Evolutionary conservation across 2,888 invertebrate species (phyloP).

Genomic region (Patella pellucida): DNA sequence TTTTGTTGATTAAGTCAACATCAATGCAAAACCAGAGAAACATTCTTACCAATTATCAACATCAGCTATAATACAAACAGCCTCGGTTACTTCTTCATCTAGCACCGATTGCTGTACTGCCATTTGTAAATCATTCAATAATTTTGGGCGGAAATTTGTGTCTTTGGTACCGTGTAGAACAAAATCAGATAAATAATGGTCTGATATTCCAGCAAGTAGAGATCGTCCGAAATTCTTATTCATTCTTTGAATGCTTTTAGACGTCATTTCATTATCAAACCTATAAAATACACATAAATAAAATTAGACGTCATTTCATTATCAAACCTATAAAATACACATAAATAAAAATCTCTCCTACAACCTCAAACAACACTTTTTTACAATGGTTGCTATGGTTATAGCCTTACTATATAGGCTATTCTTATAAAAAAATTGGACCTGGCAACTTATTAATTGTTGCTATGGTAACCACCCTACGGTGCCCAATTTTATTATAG

Average conservation of each 20-base stretch:
- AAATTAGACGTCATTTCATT: slow-evolving; percentile 30
- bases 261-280: slow-evolving; percentile 32
- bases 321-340: slow-evolving; percentile 31
- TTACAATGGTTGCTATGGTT: no score
- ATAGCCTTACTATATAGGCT: no score
- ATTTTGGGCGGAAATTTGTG: slow-evolving; percentile 54
- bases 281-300: slow-evolving; percentile 30
- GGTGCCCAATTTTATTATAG: no score
- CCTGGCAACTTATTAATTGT: no score
- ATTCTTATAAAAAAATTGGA: no score
- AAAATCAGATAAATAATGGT: slow-evolving; percentile 71
- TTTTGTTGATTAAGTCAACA: no score
- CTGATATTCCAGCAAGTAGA: slow-evolving; percentile 67
- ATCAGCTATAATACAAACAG: slow-evolving; percentile 86
- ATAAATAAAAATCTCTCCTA: background rate
- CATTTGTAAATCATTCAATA: slow-evolving; percentile 65
- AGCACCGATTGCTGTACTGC: slow-evolving; percentile 69
- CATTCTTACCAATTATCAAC: slow-evolving; percentile 82
- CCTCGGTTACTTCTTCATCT: slow-evolving; percentile 81
- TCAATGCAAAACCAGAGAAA: background rate
- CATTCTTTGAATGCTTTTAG: slow-evolving; percentile 51
- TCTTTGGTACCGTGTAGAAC: slow-evolving; percentile 71
- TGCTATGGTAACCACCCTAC: no score
- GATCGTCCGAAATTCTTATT: slow-evolving; percentile 70
- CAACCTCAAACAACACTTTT: no score